phyloP scores from a whole-genome alignment of 2,113 vertebrate genomes.

The Thunnus thynnus region DNA sequence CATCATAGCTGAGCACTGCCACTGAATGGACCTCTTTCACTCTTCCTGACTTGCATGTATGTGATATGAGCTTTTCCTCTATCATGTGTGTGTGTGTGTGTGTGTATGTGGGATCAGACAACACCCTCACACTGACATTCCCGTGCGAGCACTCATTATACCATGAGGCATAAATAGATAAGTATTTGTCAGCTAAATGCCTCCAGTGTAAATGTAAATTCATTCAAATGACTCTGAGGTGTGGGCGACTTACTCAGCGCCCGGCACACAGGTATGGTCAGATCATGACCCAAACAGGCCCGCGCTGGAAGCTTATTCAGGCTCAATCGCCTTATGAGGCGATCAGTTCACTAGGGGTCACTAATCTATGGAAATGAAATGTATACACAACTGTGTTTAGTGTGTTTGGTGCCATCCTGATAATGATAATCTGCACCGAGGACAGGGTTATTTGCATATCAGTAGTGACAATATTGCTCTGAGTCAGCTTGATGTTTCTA shows the following conservation, averaged over 20 bases:
- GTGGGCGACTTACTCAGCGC: constrained; percentile 24
- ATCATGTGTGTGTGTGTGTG: constrained; percentile 20
- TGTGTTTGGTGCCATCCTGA: constrained; percentile 23
- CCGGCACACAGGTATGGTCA: constrained; percentile 40
- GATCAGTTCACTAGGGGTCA: constrained; percentile 37
- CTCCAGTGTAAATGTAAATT: constrained; percentile 69
- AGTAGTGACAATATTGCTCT: constrained; percentile 35
- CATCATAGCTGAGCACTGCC: constrained; percentile 7
- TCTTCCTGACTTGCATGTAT: constrained; percentile 45
- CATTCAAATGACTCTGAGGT: constrained; percentile 56
- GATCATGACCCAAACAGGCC: constrained; percentile 35
- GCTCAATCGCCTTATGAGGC: constrained; percentile 60
- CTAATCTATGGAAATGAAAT: constrained; percentile 65
- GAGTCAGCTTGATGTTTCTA: constrained; percentile 28
- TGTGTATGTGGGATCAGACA: constrained; percentile 47
- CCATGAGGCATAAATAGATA: constrained; percentile 26
- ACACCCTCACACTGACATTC: constrained; percentile 50
- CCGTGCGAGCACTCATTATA: constrained; percentile 15
- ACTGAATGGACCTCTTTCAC: constrained; percentile 63
- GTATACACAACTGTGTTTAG: constrained; percentile 31
- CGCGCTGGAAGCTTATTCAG: neutral
- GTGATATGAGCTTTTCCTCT: constrained; percentile 45
- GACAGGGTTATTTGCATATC: constrained; percentile 63
- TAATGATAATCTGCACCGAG: constrained; percentile 12
- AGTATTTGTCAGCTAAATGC: constrained; percentile 61